Conservation (phyloP, 2,888 invertebrate species). For the Phania funesta region DNA sequence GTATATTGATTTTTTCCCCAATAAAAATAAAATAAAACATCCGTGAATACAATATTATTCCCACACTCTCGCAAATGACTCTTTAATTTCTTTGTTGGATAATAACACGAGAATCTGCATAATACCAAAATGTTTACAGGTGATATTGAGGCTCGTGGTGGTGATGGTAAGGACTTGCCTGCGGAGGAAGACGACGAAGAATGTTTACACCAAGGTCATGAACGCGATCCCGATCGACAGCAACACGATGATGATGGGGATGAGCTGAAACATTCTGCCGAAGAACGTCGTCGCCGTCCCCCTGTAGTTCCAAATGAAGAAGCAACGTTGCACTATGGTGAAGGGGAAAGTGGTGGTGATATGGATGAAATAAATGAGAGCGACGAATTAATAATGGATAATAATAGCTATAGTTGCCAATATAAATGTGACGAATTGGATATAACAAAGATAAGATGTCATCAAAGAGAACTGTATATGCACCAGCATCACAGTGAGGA, state of each 20-base stretch:
- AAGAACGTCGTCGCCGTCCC: constrained; percentile 69
- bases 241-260: constrained; percentile 68
- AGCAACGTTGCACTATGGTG: constrained; percentile 70
- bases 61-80: constrained; percentile 59
- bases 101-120: constrained; percentile 72
- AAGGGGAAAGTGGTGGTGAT: constrained; percentile 34
- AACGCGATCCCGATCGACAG: constrained; percentile 39
- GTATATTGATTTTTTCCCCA: constrained; percentile 45
- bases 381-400: constrained; percentile 69
- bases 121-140: constrained; percentile 79
- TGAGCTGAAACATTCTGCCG: constrained; percentile 43
- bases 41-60: constrained; percentile 50
- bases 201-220: constrained; percentile 62
- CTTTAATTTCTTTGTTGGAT: constrained; percentile 65
- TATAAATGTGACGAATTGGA: constrained; percentile 78
- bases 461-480: constrained; percentile 72
- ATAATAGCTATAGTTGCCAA: constrained; percentile 74
- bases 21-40: constrained; percentile 40
- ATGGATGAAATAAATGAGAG: constrained; percentile 39
- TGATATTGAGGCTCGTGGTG: constrained; percentile 71
- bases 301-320: constrained; percentile 69
- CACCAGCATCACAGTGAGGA: constrained; percentile 63
- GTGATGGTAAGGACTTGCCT: constrained; percentile 17
- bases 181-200: constrained; percentile 20
- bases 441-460: constrained; percentile 76